phyloP scores from a whole-genome alignment of 1,140 invertebrate genomes.

The Ceratina japonica region DNA sequence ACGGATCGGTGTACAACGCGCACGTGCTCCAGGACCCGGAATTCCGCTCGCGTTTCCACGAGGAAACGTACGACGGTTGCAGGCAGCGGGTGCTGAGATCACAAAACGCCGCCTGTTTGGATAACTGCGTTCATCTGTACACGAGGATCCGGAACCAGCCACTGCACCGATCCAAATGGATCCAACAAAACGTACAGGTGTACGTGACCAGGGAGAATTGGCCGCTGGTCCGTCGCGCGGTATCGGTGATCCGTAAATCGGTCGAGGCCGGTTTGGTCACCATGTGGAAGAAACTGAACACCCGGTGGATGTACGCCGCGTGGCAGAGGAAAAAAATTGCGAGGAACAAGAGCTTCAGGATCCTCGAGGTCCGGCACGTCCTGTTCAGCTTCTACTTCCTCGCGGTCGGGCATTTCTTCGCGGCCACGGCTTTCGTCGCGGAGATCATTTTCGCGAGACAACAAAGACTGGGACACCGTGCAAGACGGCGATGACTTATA shows the following conservation, averaged over 20 bases:
- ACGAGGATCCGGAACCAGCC: neutral
- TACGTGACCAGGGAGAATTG: constrained; percentile 50
- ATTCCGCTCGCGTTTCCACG: constrained; percentile 23
- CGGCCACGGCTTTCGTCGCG: neutral
- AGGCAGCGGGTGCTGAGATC: constrained; percentile 15
- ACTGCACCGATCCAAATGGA: neutral
- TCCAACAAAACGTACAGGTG: constrained; percentile 9
- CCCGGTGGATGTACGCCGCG: neutral
- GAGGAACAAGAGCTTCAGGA: neutral
- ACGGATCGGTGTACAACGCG: neutral
- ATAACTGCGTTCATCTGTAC: constrained; percentile 31
- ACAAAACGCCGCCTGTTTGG: constrained; percentile 2
- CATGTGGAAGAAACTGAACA: neutral
- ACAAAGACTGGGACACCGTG: neutral
- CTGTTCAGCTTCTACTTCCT: constrained; percentile 41
- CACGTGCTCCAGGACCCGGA: neutral
- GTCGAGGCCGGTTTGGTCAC: constrained; percentile 35
- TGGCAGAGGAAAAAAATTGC: neutral
- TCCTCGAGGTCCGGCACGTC: constrained; percentile 14
- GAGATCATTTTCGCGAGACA: constrained; percentile 3
- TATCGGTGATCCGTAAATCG: constrained; percentile 9
- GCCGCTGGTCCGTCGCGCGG: constrained; percentile 36
- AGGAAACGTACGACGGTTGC: constrained; percentile 12
- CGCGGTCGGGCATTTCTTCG: constrained; percentile 1
- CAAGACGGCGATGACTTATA: neutral